Evolutionary conservation across 2,888 invertebrate species (phyloP), one percentile per base, ranked within the genome.

Genomic region (Apodemia zela): DNA sequence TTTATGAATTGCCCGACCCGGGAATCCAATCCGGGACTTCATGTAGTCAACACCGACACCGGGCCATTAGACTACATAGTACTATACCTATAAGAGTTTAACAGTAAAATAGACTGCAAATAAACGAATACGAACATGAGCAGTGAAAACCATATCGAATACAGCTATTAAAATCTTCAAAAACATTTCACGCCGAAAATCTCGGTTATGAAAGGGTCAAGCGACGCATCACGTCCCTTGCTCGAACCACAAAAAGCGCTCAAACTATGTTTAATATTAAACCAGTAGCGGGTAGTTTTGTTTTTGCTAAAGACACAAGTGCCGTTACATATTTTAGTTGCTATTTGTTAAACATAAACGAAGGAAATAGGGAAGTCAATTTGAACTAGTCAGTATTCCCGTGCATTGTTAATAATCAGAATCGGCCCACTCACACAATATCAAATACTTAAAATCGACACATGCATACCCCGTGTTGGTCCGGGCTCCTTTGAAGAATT

Each of bases 241-340:
- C 66, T 59, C 57, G 70, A 73, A 77, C 71, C 69, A 78, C 88
- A 89, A 90, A 90, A 90, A 89, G 78, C 72, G 71, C 80, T 75
- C 84, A 82, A 89, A 89, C 88, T 89, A 89, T 87, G 89, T 87
- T 89, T 86, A 88, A 90, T 87, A 88, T 90, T 86, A 88, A 85
- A 88, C 82, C 85, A 85, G 82, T 85, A 85, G 82, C 81, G 82
- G 83, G 86, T 74, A 72, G 67, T 68, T 65, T 62, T 65, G 67
- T 74, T 74, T 75, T 75, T 75, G 73, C 73, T 65, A 65, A 66
- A 68, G 70, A 69, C 69, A 69, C 66, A 68, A 68, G 68, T 68
- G 65, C 65, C 59, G 65, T 63, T 66, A 65, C 63, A 68, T 66
- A 66, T 66, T 69, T 68, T 65, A 69, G 25, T 54, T 15, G 25